Base-by-base conservation (phyloP, 2,797 vertebrate species). In the Cryptoprocta ferox region DNA sequence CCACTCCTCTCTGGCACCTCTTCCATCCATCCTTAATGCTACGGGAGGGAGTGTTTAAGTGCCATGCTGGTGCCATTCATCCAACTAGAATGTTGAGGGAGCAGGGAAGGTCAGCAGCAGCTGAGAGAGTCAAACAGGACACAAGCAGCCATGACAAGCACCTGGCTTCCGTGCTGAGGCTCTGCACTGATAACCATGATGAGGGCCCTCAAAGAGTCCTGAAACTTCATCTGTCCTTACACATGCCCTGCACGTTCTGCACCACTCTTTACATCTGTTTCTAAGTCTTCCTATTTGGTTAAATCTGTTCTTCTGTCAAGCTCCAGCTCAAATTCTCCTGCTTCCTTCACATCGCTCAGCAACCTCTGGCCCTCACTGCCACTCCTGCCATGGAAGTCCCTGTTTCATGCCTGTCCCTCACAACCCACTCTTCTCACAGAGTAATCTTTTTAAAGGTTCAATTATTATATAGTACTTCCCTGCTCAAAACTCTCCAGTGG, bases 351-450 rank as follows among this genome's bases (percentile, higher is more conserved):
- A 14, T 6, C 5, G 26, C 19, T 45, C 28, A 56, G 89, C n/a
- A 76, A 7, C 32, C 53, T 35, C 19, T 3, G 5, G 35, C 0
- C 15, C 39, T 18, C 19, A 1, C 4, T 0, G 2, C 39, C 2
- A 8, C 28, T 39, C 28, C 39, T 8, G 4, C 5, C 32, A 21
- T 35, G 26, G 26, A 71, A 35, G 53, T 19, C 15, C 42, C 48
- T 82, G 15, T 15, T 63, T 63, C 65, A 5, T 4, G 39, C 37
- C 32, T 42, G 26, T 39, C 50, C 32, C 59, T 63, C 26, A 48
- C 12, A n/a, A 30, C 10, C 7, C 14, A 73, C 35, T 48, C 2
- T 73, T 61, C 75, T 68, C 48, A 73, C 5, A 26, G 63, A 59
- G 37, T 32, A 39, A 71, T 63, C 45, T 50, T 50, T 48, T 76